These are phyloP conservation scores for Drosophila ironensis DNA, from an alignment of 1,140 invertebrate species.

Conservation along the genomic window DNA sequence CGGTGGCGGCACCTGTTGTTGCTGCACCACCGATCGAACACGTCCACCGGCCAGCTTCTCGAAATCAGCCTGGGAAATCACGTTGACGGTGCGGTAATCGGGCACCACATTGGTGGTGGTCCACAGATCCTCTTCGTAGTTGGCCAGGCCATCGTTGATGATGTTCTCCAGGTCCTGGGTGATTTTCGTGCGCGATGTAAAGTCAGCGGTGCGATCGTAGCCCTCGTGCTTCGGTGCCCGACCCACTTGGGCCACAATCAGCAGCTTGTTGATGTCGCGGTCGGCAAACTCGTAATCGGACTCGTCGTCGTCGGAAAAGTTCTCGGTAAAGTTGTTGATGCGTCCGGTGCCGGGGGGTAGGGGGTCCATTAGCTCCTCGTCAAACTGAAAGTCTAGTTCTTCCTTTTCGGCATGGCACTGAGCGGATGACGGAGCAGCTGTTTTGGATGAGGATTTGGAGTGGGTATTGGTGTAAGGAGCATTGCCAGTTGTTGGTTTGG, in stretches of 20 bases:
- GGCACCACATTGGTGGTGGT: constrained; percentile 81
- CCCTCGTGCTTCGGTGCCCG: constrained; percentile 91
- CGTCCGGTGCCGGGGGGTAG: constrained; percentile 85
- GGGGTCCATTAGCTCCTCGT: constrained; percentile 94
- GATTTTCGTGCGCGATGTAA: constrained; percentile 93
- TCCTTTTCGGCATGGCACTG: constrained; percentile 86
- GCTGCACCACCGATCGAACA: constrained; percentile 83
- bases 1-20: constrained; percentile 87
- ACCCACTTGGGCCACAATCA: constrained; percentile 95
- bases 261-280: constrained; percentile 95
- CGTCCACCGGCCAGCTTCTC: constrained; percentile 88
- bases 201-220: constrained; percentile 93
- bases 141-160: constrained; percentile 97
- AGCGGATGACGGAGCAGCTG: constrained; percentile 70
- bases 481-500: constrained; percentile 54
- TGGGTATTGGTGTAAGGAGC: constrained; percentile 70
- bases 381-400: constrained; percentile 98
- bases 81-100: constrained; percentile 92
- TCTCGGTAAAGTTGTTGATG: constrained; percentile 91
- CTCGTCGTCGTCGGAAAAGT: constrained; percentile 89
- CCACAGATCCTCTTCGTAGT: constrained; percentile 97
- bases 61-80: constrained; percentile 94
- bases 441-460: constrained; percentile 79
- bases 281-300: constrained; percentile 95
- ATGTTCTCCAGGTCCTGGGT: constrained; percentile 95